phyloP scores from a whole-genome alignment of 2,888 invertebrate genomes.

The Cryptus viduatorius region DNA sequence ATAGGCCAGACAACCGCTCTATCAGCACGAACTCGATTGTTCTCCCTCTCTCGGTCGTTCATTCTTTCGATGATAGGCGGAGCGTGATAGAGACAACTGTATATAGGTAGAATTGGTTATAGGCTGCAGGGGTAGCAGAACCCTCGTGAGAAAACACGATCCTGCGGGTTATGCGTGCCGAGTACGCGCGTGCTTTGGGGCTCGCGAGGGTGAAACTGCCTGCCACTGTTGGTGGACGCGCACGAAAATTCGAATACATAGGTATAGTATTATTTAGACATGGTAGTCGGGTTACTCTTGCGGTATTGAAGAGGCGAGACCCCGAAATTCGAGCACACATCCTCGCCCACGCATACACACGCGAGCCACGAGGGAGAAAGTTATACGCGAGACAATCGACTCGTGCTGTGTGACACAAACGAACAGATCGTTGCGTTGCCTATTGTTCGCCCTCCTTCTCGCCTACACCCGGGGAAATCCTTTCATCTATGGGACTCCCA shows the following conservation, averaged over 20 bases:
- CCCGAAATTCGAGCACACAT: slow-evolving; percentile 51
- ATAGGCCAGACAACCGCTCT: slow-evolving; percentile 17
- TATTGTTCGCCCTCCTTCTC: slow-evolving; percentile 47
- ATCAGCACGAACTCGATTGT: slow-evolving; percentile 43
- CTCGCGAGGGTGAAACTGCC: background rate
- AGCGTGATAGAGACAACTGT: background rate
- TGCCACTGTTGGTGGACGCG: background rate
- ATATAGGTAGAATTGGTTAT: background rate
- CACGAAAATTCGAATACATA: slow-evolving; percentile 31
- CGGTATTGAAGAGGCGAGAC: slow-evolving; percentile 12
- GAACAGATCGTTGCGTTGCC: slow-evolving; percentile 46
- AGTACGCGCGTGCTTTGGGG: slow-evolving; percentile 8
- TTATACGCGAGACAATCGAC: slow-evolving; percentile 26
- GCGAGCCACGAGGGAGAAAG: background rate
- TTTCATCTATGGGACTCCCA: slow-evolving; percentile 32
- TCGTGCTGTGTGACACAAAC: slow-evolving; percentile 31
- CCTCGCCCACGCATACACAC: slow-evolving; percentile 9
- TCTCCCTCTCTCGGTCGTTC: slow-evolving; percentile 1
- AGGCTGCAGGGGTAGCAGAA: background rate
- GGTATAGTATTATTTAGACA: background rate
- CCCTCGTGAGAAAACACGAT: slow-evolving; percentile 41
- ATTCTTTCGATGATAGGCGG: background rate
- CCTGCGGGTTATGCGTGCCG: slow-evolving; percentile 30
- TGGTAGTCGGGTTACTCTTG: slow-evolving; percentile 35
- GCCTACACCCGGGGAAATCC: slow-evolving; percentile 32